Evolutionary conservation across 2,888 invertebrate species (phyloP), one percentile per base, ranked within the genome.

Genomic region (Protodeltote pygarga): DNA sequence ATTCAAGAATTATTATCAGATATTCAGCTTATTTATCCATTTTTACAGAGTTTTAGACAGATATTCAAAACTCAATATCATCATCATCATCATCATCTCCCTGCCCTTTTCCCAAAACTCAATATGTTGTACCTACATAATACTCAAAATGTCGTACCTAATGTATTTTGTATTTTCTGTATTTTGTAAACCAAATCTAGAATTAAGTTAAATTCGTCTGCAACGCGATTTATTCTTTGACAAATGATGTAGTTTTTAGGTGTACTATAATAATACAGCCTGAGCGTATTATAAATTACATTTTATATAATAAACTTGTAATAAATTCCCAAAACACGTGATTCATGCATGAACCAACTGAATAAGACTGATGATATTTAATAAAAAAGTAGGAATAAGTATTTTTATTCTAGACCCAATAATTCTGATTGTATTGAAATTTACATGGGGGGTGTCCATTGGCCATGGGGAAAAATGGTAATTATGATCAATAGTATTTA

Each of bases 261-360:
- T 39, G 9, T 32, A 21, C 8, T 16, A 33, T 60, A 65, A 57
- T 50, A 57, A 62, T 37, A 63, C 23, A 14, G 39, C 32, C 47
- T 38, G 35, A 51, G 45, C 38, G 2, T 35, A 24, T 58, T 49
- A 62, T 59, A 52, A 52, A 55, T 55, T 63, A 33, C 45, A 27
- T 50, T 48, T 63, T 58, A 45, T 50, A 63, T 52, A 52, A 38
- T 33, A 29, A 48, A 41, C 42, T 33, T 23, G 31, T n/a, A 49
- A 53, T 48, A 55, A 44, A 40, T 46, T 52, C 44, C 28, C 15
- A 21, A 44, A 50, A 45, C 40, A 41, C 31, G 19, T 46, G 45
- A 57, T 23, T 59, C 59, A 63, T 44, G 21, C 37, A 16, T 32
- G 25, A 34, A 33, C 10, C 38, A 49, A 35, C 29, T 45, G 20